Conservation (phyloP, 2,113 vertebrate genomes). For the Cygnus buccinator region DNA sequence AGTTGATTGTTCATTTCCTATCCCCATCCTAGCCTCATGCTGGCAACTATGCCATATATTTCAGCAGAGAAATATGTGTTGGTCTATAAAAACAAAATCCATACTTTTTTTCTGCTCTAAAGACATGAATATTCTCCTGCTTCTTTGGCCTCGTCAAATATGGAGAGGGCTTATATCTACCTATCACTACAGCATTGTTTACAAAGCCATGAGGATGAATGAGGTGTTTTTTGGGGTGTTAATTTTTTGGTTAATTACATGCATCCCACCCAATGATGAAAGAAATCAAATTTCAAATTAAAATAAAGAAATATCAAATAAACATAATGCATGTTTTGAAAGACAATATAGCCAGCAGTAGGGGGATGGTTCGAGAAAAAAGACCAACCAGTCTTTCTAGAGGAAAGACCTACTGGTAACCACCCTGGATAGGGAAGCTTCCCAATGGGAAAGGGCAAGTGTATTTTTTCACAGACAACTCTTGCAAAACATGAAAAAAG, state of each 20-base stretch:
- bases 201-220: not conserved
- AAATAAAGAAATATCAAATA: conserved; percentile 31
- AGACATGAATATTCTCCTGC: not conserved
- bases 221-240: not conserved
- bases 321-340: not conserved
- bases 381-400: not conserved
- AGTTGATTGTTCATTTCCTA: conserved; percentile 1
- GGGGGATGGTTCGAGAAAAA: not conserved
- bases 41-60: not conserved
- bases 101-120: not conserved
- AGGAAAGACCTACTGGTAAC: not conserved
- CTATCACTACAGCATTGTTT: not conserved
- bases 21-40: not conserved
- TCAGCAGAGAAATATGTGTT: conserved; percentile 24
- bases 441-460: not conserved
- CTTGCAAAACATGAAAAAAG: conserved; percentile 3
- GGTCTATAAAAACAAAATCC: not conserved
- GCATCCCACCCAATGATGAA: conserved; percentile 2
- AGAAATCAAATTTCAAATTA: not conserved
- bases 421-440: not conserved
- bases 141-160: not conserved
- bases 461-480: not conserved
- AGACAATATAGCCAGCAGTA: not conserved
- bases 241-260: not conserved
- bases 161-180: not conserved